Percentiles rank a stretch among this genome's conserved stretches.
Conservation (phyloP, 1,140 invertebrate genomes). For the Halictus rubicundus region DNA sequence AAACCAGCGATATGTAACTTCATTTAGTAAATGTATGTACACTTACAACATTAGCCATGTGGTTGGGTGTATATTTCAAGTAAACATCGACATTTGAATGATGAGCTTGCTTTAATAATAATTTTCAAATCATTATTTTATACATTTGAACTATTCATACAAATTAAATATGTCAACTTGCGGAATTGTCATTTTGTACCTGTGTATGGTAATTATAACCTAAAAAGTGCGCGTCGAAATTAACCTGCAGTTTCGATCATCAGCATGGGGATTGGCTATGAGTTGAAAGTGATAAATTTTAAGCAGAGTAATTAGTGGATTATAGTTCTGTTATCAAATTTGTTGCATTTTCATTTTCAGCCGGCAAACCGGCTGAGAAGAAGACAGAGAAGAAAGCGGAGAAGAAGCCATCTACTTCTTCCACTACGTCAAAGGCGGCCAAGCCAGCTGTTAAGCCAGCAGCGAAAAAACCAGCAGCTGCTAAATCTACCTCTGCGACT, state of each 20-base stretch:
- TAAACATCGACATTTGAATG: background rate
- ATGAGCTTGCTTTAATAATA: background rate
- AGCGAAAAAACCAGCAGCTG: constrained; percentile 67
- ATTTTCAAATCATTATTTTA: background rate
- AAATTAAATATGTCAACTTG: background rate
- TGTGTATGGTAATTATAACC: constrained; percentile 5
- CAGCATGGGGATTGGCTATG: background rate
- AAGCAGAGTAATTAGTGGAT: background rate
- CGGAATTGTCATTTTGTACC: background rate
- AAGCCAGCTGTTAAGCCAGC: constrained; percentile 73
- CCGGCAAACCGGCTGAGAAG: constrained; percentile 83
- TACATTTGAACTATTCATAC: too few species aligned
- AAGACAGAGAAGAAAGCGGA: constrained; percentile 83
- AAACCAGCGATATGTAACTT: background rate
- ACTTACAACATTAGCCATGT: constrained; percentile 25
- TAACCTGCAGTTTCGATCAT: background rate
- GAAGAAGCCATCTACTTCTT: constrained; percentile 77
- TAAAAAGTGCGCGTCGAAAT: background rate
- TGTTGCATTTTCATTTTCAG: constrained; percentile 48
- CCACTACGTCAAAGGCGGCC: constrained; percentile 69
- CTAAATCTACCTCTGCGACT: constrained; percentile 75
- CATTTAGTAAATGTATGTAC: background rate
- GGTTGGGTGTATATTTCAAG: background rate
- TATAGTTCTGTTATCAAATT: background rate
- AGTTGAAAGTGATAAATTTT: background rate